Evolutionary conservation across 2,113 vertebrate genomes (phyloP).

Genomic region (Aegithalos caudatus): DNA sequence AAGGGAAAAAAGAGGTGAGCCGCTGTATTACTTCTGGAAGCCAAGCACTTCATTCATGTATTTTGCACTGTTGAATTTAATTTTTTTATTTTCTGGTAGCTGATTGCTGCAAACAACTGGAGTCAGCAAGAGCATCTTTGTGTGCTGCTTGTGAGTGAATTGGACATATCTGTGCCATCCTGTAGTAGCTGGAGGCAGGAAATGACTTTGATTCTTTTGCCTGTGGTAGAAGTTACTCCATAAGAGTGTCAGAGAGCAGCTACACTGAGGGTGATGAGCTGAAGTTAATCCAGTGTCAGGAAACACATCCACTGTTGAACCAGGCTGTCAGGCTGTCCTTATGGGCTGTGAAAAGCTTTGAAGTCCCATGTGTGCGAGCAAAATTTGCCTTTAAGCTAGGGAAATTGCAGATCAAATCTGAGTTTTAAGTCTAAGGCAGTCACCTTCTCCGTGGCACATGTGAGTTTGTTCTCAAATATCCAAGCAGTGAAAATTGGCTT

Average conservation of each 20-base stretch:
- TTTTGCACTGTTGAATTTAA: neutral
- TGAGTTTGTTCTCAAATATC: neutral
- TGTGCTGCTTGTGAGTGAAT: neutral
- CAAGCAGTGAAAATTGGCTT: neutral
- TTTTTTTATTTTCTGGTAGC: neutral
- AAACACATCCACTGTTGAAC: neutral
- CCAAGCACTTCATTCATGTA: neutral
- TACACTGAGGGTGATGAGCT: neutral
- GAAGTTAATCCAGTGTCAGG: neutral
- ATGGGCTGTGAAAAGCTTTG: neutral
- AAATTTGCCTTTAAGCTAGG: slow-evolving; percentile 7
- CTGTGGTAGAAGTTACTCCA: neutral
- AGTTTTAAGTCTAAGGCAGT: neutral
- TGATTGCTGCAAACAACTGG: neutral
- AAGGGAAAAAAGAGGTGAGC: neutral
- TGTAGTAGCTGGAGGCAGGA: neutral
- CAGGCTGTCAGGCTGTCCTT: neutral
- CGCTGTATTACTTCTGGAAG: neutral
- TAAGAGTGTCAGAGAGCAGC: neutral
- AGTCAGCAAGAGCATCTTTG: neutral
- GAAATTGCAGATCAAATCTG: neutral
- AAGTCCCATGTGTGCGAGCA: neutral
- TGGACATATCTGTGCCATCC: neutral
- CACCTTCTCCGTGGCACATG: neutral
- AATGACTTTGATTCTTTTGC: neutral